Evolutionary conservation across 1,140 invertebrate species (phyloP), one percentile per base, ranked within the genome.

Genomic region (Pachyrhynchus sulphureomaculatus): DNA sequence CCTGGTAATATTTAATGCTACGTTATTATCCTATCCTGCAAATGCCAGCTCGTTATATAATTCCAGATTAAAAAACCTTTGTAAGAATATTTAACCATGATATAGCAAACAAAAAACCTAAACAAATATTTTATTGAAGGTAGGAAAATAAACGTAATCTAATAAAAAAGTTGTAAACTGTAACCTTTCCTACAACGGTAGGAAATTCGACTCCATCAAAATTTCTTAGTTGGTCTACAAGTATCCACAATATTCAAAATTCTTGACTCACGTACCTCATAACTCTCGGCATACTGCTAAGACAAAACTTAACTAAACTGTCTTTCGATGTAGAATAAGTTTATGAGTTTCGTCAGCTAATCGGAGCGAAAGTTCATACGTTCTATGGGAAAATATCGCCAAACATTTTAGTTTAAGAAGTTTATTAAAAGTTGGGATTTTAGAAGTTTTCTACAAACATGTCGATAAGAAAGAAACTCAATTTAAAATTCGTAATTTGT

Each of bases 191-290:
- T 21, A 15, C 45, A 56, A 56, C 36, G 23, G 17, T 54, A 33
- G 41, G 54, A 56, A 45, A 47, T 56, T 56, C 54, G 54, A 56
- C 42, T 24, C 34, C 29, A 56, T 45, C 41, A 45, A 36, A 58
- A 48, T 58, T 58, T 58, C 55, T 21, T 48, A 45, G 33, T 33
- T 33, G 20, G 33, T 45, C 13, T 44, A 49, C 45, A 49, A 58
- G 33, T 58, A 39, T 49, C 55, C 55, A 24, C 54, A 45, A 58
- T 48, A 33, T 58, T 58, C 39, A 48, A 47, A 48, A 21, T 37
- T 54, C 37, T 54, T 33, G 52, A 54, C 42, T 54, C 52, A 54
- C 52, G 36, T 42, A 54, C 36, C 52, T 54, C 42, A 54, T 54
- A 54, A 54, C 52, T 54, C 52, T 20, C 18, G 24, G 37, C 33